These are phyloP conservation scores for Lysandra bellargus DNA, from an alignment of 2,888 invertebrate genomes.

Conservation along the genomic window DNA sequence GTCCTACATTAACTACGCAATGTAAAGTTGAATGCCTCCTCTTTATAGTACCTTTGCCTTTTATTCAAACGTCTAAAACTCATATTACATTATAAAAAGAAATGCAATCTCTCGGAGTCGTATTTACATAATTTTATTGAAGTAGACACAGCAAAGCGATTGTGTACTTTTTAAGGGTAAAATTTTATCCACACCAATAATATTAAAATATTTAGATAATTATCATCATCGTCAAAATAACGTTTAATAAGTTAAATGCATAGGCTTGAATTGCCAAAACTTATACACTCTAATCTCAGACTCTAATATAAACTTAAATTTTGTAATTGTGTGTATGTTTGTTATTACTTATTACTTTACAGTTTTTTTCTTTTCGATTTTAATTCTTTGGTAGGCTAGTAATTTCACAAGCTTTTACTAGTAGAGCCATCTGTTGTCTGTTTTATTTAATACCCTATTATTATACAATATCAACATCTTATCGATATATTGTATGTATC, in stretches of 20 bases:
- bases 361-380: no score
- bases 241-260: no score
- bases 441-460: background rate
- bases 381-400: no score
- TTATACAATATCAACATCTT: background rate
- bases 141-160: background rate
- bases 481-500: background rate
- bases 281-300: background rate
- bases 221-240: background rate
- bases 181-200: background rate
- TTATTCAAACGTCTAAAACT: slow-evolving; percentile 9
- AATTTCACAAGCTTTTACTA: background rate
- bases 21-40: background rate
- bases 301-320: background rate
- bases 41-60: background rate
- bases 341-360: no score
- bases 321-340: background rate
- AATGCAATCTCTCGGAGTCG: background rate
- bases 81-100: slow-evolving; percentile 5
- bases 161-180: background rate
- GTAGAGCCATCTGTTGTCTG: background rate
- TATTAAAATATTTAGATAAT: background rate
- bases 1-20: background rate
- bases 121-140: slow-evolving; percentile 18
- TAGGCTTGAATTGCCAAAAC: no score